Conservation (phyloP, 2,797 vertebrate species). For the Podarcis lilfordi region DNA sequence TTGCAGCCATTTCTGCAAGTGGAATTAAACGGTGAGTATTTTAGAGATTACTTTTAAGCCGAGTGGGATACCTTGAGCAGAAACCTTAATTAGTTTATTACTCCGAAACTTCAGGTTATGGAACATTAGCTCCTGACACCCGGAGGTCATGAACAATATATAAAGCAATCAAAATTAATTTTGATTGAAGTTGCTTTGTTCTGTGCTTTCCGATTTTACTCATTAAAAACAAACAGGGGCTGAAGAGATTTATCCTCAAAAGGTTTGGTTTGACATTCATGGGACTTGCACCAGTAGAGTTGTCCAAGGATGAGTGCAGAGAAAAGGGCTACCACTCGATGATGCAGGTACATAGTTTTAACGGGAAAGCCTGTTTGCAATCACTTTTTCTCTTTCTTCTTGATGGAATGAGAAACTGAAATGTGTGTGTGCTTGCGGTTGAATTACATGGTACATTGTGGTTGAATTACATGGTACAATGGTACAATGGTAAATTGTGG, state of each 20-base stretch:
- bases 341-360: neutral
- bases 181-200: constrained; percentile 35
- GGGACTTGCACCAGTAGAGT: neutral
- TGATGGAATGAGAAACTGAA: neutral
- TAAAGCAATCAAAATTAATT: constrained; percentile 37
- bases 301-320: too few relatives aligned
- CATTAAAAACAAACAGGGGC: neutral
- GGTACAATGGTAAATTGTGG: neutral
- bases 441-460: neutral
- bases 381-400: neutral
- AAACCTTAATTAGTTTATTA: constrained; percentile 29
- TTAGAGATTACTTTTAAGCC: neutral
- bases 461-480: neutral
- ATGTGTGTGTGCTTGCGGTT: neutral
- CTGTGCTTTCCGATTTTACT: neutral
- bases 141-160: constrained; percentile 25
- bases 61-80: constrained; percentile 4
- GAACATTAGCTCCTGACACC: constrained; percentile 32
- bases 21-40: neutral
- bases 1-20: neutral
- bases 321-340: neutral
- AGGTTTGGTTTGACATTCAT: neutral
- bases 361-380: neutral
- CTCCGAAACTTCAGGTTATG: constrained; percentile 24
- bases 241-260: neutral